These are phyloP conservation scores for Holothuria scabra DNA, from an alignment of 53 echinoderm and acorn worm genomes.

Conservation along the genomic window DNA sequence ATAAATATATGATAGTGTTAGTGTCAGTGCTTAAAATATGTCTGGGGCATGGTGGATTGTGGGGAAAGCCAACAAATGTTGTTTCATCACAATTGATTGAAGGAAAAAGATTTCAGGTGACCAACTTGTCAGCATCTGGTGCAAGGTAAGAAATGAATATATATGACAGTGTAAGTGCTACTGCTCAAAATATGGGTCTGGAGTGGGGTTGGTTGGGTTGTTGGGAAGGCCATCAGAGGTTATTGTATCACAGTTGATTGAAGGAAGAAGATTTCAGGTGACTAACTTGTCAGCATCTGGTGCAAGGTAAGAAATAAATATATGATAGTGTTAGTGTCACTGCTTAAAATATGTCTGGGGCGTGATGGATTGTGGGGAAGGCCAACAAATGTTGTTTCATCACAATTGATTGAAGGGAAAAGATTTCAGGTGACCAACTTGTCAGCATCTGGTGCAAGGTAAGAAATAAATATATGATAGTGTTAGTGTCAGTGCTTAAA, in stretches of 20 bases:
- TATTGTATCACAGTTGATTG: constrained; percentile 68
- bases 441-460: constrained; percentile 58
- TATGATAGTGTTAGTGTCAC: too few species aligned
- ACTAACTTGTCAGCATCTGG: constrained; percentile 67
- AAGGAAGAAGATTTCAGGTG: constrained; percentile 80
- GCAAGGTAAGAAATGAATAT: background rate
- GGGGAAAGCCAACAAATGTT: constrained; percentile 91
- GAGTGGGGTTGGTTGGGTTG: too few species aligned
- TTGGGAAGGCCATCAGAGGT: constrained; percentile 95
- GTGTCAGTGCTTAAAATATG: too few species aligned
- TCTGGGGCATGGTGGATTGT: too few species aligned
- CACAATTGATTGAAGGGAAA: constrained; percentile 80
- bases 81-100: constrained; percentile 72
- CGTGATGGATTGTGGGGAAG: too few species aligned
- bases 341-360: too few species aligned
- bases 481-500: too few species aligned
- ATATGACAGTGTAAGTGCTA: too few species aligned
- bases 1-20: too few species aligned
- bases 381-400: constrained; percentile 80
- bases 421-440: constrained; percentile 71
- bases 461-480: background rate
- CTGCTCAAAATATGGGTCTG: too few species aligned
- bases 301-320: constrained; percentile 1
- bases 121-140: constrained; percentile 64
- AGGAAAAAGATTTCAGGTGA: constrained; percentile 78